Base-by-base conservation (phyloP, 2,113 vertebrate species). In the Pardalotus punctatus region DNA sequence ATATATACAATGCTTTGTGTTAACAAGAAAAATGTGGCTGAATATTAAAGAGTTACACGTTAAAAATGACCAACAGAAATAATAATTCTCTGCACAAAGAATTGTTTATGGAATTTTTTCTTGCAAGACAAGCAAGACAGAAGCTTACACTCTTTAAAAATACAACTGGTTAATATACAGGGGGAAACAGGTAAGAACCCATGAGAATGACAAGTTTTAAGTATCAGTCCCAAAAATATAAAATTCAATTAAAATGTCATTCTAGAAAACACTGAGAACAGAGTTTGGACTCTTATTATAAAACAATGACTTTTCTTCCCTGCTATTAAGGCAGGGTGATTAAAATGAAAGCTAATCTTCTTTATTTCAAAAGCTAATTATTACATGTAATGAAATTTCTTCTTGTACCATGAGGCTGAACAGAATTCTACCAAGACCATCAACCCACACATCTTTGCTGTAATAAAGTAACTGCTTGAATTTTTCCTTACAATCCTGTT, bases 331-430 rank as follows among this genome's bases (percentile, higher is more conserved):
- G n/a, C 51, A 64, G 17, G 33, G 31, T 71, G 90, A 95, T 93
- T 88, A 94, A 95, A 96, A 77, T 73, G 36, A 73, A 95, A 93
- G 60, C 94, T 74, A 85, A 92, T 27, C 29, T 19, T 19, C 67
- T 74, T 77, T 58, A 77, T 81, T 95, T 83, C 64, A 93, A 92
- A 90, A 92, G 61, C 88, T 86, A 93, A 92, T 86, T 91, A 91
- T 84, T 83, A 67, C 24, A 70, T 6, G 19, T 27, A 94, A 74
- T 83, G 77, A 93, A 69, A 53, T 70, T 73, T 81, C 47, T 88
- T 76, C n/a, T 74, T 86, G 48, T 51, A 90, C n/a, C 23, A 7
- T 67, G 51, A 92, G 71, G 88, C 56, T 47, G 42, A 70, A 73
- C 10, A 78, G 19, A 58, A 93, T 60, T 86, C 56, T 53, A 66